A percentile compares a stretch with the other conserved stretches of the same genome.
Evolutionary conservation across 2,888 invertebrate species (phyloP).

Genomic region (Coenonympha arcania): DNA sequence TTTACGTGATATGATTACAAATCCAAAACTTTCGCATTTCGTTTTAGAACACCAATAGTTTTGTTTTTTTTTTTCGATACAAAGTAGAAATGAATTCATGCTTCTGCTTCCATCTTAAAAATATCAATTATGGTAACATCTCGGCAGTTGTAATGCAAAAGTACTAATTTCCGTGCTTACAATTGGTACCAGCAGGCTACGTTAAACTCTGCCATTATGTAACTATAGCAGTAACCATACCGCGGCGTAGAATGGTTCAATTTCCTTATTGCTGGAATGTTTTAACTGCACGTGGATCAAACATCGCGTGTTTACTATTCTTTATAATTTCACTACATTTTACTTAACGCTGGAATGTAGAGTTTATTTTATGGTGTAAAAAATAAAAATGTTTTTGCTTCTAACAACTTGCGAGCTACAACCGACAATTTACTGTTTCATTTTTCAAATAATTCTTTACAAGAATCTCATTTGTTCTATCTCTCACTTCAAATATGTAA

Average conservation of each 20-base stretch:
- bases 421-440: background rate
- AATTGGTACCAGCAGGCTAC: background rate
- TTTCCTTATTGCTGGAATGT: constrained; percentile 11
- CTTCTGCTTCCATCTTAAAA: too few relatives aligned
- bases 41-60: too few relatives aligned
- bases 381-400: background rate
- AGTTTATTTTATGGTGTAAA: background rate
- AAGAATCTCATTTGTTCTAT: too few relatives aligned
- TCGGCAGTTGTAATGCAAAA: too few relatives aligned
- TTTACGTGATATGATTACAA: too few relatives aligned
- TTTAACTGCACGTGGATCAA: background rate
- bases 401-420: background rate
- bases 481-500: too few relatives aligned
- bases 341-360: too few relatives aligned
- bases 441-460: background rate
- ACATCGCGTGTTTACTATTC: constrained; percentile 3
- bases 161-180: constrained; percentile 9
- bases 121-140: too few relatives aligned
- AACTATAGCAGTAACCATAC: too few relatives aligned
- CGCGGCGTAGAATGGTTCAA: constrained; percentile 1
- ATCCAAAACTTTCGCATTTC: too few relatives aligned
- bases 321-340: constrained; percentile 10
- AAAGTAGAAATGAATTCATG: too few relatives aligned
- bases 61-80: too few relatives aligned
- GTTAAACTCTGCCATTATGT: constrained; percentile 12